Evolutionary conservation across 2,888 invertebrate genomes (phyloP).

Genomic region (Encarsia formosa): DNA sequence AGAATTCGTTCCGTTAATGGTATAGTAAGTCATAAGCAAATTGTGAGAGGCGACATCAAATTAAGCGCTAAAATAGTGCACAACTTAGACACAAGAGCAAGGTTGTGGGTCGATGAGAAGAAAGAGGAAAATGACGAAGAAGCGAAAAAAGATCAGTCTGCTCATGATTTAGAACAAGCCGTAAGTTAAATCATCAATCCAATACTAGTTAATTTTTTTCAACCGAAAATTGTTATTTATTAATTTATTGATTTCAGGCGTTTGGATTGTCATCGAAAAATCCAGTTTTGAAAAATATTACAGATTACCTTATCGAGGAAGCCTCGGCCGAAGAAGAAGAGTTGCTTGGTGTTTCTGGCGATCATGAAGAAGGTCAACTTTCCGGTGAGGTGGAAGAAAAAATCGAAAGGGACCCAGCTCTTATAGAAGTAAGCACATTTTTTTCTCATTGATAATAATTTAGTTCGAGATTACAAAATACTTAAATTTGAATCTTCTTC

Average conservation of each 20-base stretch:
- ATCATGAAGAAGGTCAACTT: conserved; percentile 54
- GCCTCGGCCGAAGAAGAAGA: conserved; percentile 98
- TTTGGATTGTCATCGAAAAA: conserved; percentile 79
- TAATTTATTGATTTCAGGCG: conserved; percentile 43
- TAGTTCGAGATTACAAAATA: not conserved
- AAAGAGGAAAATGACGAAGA: conserved; percentile 42
- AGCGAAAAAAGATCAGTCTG: conserved; percentile 36
- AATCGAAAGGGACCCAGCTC: conserved; percentile 68
- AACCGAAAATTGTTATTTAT: not conserved
- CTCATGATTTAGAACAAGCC: conserved; percentile 42
- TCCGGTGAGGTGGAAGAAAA: conserved; percentile 52
- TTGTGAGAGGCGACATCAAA: conserved; percentile 87
- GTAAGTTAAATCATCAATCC: conserved; percentile 31
- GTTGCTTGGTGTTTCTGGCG: conserved; percentile 64
- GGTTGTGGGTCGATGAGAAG: conserved; percentile 67
- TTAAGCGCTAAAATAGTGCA: conserved; percentile 88
- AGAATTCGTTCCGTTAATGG: conserved; percentile 90
- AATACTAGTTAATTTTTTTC: not conserved
- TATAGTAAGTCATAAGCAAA: conserved; percentile 81
- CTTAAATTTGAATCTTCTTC: conserved; percentile 16
- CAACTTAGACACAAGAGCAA: conserved; percentile 80
- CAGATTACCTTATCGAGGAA: conserved; percentile 96
- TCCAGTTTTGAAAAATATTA: conserved; percentile 93
- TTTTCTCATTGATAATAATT: not conserved
- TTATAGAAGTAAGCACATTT: conserved; percentile 62